Conservation (phyloP, 1,140 invertebrate species). For the Paraescarpia echinospica region DNA sequence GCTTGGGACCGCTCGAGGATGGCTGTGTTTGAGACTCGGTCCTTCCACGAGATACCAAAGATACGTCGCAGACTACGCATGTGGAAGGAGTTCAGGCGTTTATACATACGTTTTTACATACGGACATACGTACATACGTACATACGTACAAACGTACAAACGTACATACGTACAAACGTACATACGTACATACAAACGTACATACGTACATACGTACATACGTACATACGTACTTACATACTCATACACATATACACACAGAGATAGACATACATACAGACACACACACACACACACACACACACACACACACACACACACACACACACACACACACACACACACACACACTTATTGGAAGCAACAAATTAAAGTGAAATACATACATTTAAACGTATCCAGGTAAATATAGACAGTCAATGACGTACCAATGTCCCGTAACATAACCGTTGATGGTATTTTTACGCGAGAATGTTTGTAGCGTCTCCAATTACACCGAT, state of each 20-base stretch:
- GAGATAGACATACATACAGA: too few relatives aligned
- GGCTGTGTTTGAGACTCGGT: too few relatives aligned
- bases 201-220: neutral
- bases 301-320: too few relatives aligned
- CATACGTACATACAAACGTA: neutral
- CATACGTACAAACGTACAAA: neutral
- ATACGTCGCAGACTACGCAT: too few relatives aligned
- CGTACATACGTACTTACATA: neutral
- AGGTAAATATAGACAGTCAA: neutral
- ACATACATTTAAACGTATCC: neutral
- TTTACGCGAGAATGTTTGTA: neutral
- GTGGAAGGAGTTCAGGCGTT: too few relatives aligned
- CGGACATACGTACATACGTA: neutral
- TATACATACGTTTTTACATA: too few relatives aligned
- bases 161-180: neutral
- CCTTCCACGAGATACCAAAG: too few relatives aligned
- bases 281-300: too few relatives aligned
- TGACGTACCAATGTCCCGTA: neutral
- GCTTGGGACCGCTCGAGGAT: too few relatives aligned
- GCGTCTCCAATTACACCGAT: too few relatives aligned
- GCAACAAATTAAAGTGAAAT: neutral
- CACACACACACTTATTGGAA: neutral
- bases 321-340: too few relatives aligned
- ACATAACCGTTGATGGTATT: neutral
- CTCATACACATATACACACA: neutral